These are phyloP conservation scores for Phaethornis superciliosus DNA, from an alignment of 2,113 vertebrate species.

Conservation along the genomic window DNA sequence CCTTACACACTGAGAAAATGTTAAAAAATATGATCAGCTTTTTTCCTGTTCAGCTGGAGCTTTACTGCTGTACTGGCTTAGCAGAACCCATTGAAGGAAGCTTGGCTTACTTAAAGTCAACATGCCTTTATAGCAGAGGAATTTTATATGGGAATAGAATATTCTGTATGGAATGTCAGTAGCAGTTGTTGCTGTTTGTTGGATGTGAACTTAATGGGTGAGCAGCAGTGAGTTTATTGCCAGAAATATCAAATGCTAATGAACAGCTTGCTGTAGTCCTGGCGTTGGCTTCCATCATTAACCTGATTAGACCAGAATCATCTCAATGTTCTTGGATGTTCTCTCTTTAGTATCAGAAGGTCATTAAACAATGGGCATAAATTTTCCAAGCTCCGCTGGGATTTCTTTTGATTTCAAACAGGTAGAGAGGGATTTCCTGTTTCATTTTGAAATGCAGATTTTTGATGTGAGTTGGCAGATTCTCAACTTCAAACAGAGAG, in stretches of 20 bases:
- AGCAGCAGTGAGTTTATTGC: slow-evolving; percentile 55
- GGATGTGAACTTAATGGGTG: slow-evolving; percentile 35
- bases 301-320: slow-evolving; percentile 53
- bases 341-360: slow-evolving; percentile 50
- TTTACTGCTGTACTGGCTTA: background rate
- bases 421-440: slow-evolving; percentile 42
- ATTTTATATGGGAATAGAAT: background rate
- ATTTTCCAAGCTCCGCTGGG: background rate
- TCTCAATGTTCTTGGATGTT: slow-evolving; percentile 51
- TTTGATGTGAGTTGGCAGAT: slow-evolving; percentile 14
- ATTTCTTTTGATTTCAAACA: slow-evolving; percentile 30
- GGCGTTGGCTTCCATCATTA: slow-evolving; percentile 43
- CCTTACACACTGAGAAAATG: background rate
- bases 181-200: slow-evolving; percentile 33
- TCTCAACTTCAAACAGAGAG: background rate
- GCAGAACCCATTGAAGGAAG: background rate
- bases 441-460: slow-evolving; percentile 46
- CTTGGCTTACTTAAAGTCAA: background rate
- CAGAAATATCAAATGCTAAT: slow-evolving; percentile 63
- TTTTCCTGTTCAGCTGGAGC: background rate
- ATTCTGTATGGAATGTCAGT: background rate
- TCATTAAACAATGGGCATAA: slow-evolving; percentile 35
- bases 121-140: background rate
- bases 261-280: slow-evolving; percentile 60
- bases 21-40: background rate